These are phyloP conservation scores for Tragelaphus strepsiceros DNA, from an alignment of 2,113 vertebrate genomes.

Conservation along the genomic window DNA sequence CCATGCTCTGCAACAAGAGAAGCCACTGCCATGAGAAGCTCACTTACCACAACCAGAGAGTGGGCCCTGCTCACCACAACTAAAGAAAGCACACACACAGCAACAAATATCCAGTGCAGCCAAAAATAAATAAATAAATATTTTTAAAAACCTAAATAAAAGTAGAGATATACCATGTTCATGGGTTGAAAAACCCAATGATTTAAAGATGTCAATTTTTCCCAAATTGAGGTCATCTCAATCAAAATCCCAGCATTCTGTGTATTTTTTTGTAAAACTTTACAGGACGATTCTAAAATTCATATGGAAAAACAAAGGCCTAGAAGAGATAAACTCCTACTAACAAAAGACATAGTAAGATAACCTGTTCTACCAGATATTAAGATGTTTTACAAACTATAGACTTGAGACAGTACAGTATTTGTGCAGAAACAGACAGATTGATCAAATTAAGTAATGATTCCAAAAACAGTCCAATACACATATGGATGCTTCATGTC, in stretches of 20 bases:
- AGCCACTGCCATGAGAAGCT: not conserved
- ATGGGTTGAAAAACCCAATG: not conserved
- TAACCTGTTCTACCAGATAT: not conserved
- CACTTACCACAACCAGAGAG: not conserved
- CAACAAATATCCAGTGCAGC: not conserved
- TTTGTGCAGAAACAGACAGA: not conserved
- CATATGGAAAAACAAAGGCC: not conserved
- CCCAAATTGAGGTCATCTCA: not conserved
- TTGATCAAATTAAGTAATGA: not conserved
- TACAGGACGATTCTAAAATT: not conserved
- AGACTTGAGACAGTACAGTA: not conserved
- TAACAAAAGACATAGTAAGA: not conserved
- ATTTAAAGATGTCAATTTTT: not conserved
- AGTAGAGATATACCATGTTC: not conserved
- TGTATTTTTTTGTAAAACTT: not conserved
- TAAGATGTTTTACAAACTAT: not conserved
- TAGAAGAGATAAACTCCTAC: not conserved
- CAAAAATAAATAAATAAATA: not conserved
- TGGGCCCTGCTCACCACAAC: not conserved
- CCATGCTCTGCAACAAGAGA: not conserved
- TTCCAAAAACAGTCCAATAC: not conserved
- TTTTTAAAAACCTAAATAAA: not conserved
- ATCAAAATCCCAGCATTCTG: not conserved
- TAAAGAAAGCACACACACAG: not conserved
- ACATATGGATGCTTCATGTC: not conserved